Base-by-base conservation (phyloP, 2,888 invertebrate species). In the Bombylius major region DNA sequence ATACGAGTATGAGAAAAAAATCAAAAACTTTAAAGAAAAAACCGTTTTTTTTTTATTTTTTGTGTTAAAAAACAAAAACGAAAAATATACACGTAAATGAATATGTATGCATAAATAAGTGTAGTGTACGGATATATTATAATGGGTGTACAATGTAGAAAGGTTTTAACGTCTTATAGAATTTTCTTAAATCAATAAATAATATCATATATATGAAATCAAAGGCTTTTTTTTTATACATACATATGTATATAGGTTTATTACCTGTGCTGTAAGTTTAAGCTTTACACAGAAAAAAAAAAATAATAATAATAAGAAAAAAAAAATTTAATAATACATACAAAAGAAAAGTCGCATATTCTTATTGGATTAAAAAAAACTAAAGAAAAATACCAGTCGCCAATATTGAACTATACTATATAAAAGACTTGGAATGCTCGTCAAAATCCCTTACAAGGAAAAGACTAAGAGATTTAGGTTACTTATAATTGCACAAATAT, bases 341-440 rank as follows among this genome's bases (percentile, higher is more conserved):
- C 7, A 8, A 36, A 42, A 11, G 39, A 53, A 55, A 54, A 55
- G 54, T 58, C 57, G 50, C 48, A 54, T 54, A 47, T 58, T 52
- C 57, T 64, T 64, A 64, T 64, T 64, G 64, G 64, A 64, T 64
- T 64, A 64, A 60, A 62, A 60, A 62, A 61, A 61, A 60, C 58
- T 62, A 62, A 63, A 62, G 62, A 42, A 42, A 36, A 36, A 42
- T 11, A 42, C 12, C 39, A 42, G 39, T 42, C 39, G 39, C 39
- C 39, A 42, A 42, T 42, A 36, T 36, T 47, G 47, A 50, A 47
- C 56, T 50, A 50, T 34, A 55, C 31, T 47, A 33, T n/a, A n/a
- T n/a, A n/a, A n/a, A 44, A 32, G 42, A 52, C 34, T 32, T 53
- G 44, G 42, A 51, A 50, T 53, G 8, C 12, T 42, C 11, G 8